These are phyloP conservation scores for Phrynocephalus vlangalii DNA, from an alignment of 2,797 vertebrate genomes.

Conservation along the genomic window DNA sequence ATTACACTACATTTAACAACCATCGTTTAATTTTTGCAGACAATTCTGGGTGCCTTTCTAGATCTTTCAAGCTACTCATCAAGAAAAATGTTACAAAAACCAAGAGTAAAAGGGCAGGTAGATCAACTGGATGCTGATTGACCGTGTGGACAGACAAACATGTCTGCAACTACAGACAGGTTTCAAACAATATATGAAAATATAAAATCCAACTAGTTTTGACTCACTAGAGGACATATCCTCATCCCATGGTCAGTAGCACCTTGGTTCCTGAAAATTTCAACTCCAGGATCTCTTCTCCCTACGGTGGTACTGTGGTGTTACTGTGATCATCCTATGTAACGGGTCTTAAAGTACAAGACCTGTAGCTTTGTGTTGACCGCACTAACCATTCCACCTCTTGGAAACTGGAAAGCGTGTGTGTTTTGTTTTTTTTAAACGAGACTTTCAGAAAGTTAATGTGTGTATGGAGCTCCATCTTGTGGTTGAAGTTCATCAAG, in stretches of 20 bases:
- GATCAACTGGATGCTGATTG: neutral
- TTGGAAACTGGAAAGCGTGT: neutral
- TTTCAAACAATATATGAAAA: neutral
- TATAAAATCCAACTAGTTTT: neutral
- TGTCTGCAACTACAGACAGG: neutral
- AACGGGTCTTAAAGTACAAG: neutral
- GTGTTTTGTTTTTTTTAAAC: neutral
- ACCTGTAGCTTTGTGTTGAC: neutral
- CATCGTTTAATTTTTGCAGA: neutral
- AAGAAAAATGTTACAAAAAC: neutral
- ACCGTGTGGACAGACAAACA: neutral
- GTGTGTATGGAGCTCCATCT: conserved; percentile 13
- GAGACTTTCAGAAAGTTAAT: neutral
- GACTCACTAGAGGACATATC: neutral
- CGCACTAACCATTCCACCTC: neutral
- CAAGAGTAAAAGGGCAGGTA: neutral
- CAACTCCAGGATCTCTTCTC: neutral
- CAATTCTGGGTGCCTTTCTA: neutral
- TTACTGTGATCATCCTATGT: neutral
- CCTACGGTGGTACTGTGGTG: no score
- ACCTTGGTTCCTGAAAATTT: neutral
- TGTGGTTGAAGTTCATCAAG: neutral
- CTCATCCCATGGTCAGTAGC: neutral
- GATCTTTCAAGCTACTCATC: neutral
- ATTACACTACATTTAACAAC: neutral